Evolutionary conservation across 2,888 invertebrate species (phyloP).

Genomic region (Sarcophaga carnaria): DNA sequence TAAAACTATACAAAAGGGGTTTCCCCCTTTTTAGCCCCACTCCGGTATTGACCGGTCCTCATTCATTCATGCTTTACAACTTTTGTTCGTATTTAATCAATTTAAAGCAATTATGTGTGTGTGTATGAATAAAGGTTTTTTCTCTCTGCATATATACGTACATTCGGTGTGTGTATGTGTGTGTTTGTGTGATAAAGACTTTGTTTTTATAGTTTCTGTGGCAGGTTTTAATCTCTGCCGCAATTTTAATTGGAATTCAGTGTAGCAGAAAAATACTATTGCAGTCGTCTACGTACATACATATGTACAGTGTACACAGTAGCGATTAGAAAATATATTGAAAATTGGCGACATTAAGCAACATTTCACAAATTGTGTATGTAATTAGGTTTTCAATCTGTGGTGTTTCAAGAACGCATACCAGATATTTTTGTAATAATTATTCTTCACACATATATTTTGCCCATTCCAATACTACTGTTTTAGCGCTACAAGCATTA

Average conservation of each 20-base stretch:
- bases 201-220: slow-evolving; percentile 1
- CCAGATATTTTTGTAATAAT: background rate
- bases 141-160: background rate
- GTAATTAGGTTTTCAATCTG: slow-evolving; percentile 31
- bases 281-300: no score
- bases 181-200: background rate
- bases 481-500: no score
- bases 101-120: slow-evolving; percentile 78
- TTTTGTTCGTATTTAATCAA: slow-evolving; percentile 75
- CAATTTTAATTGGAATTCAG: background rate
- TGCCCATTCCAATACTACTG: no score
- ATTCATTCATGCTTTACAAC: slow-evolving; percentile 4
- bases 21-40: background rate
- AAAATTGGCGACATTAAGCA: slow-evolving; percentile 17
- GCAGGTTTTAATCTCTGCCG: slow-evolving; percentile 14
- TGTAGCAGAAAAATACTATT: background rate
- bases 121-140: slow-evolving; percentile 60
- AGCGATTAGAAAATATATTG: background rate
- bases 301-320: background rate
- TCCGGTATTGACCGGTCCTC: background rate
- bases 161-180: background rate
- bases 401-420: background rate
- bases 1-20: slow-evolving; percentile 17
- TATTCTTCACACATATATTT: no score
- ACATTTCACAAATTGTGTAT: slow-evolving; percentile 40